These are phyloP conservation scores for Cydia strobilella DNA, from an alignment of 1,140 invertebrate species.

Conservation along the genomic window DNA sequence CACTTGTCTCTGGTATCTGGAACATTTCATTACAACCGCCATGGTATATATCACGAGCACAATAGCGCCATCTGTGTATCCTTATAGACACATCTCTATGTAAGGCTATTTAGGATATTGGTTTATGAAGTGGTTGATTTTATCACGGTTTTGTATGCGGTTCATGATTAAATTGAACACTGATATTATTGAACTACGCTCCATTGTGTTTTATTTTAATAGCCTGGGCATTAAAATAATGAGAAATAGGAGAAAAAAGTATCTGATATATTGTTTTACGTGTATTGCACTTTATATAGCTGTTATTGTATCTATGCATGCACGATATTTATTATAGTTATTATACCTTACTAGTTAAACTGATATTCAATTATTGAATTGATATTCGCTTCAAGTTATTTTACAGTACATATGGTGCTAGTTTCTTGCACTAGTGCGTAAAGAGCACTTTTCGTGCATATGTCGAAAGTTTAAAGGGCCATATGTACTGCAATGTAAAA, in stretches of 20 bases:
- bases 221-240: neutral
- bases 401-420: too few species aligned
- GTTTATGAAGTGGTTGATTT: neutral
- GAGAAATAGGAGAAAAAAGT: neutral
- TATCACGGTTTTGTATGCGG: neutral
- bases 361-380: neutral
- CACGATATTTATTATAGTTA: too few species aligned
- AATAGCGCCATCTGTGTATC: conserved; percentile 7
- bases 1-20: neutral
- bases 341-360: too few species aligned
- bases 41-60: neutral
- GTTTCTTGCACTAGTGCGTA: too few species aligned
- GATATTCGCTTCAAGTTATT: neutral
- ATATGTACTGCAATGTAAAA: too few species aligned
- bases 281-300: neutral
- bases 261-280: neutral
- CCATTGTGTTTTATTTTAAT: neutral
- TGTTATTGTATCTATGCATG: too few species aligned
- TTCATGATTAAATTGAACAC: neutral
- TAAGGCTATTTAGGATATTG: neutral
- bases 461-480: too few species aligned
- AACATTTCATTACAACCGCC: conserved; percentile 18
- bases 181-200: neutral
- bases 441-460: too few species aligned
- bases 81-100: too few species aligned